Conservation (phyloP, 2,888 invertebrate genomes). For the Candidula unifasciata region DNA sequence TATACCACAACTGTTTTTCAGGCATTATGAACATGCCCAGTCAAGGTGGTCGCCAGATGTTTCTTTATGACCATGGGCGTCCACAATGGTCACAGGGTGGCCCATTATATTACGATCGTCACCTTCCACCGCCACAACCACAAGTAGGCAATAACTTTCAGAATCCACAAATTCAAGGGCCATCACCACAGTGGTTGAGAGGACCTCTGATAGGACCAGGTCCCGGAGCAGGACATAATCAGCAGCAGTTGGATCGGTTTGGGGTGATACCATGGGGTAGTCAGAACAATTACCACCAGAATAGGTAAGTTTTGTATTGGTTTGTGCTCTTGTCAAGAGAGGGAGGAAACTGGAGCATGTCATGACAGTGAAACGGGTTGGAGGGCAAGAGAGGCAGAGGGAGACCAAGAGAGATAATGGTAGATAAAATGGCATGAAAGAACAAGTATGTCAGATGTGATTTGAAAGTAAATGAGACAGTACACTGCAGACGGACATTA, state of each 20-base stretch:
- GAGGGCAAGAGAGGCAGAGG: too few species aligned
- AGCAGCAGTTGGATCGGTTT: slow-evolving; percentile 55
- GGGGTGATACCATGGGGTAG: slow-evolving; percentile 57
- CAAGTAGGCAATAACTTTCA: slow-evolving; percentile 53
- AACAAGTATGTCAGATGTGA: too few species aligned
- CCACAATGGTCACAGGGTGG: slow-evolving; percentile 59
- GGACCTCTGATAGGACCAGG: slow-evolving; percentile 53
- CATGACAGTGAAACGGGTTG: too few species aligned
- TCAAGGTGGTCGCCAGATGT: slow-evolving; percentile 57
- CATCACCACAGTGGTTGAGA: slow-evolving; percentile 49
- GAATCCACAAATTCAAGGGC: slow-evolving; percentile 50
- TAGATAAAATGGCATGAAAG: too few species aligned
- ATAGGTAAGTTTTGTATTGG: background rate
- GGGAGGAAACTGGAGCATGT: too few species aligned
- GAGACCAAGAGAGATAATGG: too few species aligned
- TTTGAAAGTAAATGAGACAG: too few species aligned
- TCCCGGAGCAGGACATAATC: slow-evolving; percentile 51
- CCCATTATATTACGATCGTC: slow-evolving; percentile 57
- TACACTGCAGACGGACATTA: too few species aligned
- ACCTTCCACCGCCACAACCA: slow-evolving; percentile 54
- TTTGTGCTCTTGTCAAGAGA: too few species aligned
- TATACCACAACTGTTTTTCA: too few species aligned
- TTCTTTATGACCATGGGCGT: slow-evolving; percentile 58
- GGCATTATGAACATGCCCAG: slow-evolving; percentile 59
- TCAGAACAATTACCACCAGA: slow-evolving; percentile 48